phyloP scores from a whole-genome alignment of 2,888 invertebrate species.

The Drosophila merina region DNA sequence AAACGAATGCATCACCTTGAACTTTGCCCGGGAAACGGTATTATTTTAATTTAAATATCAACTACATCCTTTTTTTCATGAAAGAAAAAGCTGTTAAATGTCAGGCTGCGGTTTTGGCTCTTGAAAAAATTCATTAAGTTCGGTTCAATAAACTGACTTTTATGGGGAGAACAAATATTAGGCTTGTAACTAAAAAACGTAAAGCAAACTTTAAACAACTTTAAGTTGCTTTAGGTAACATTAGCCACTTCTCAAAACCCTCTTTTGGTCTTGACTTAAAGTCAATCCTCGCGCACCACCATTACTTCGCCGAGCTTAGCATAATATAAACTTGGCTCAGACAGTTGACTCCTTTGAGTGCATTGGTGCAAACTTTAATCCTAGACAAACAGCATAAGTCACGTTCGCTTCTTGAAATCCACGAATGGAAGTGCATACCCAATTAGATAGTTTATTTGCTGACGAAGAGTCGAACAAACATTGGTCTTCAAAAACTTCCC shows the following conservation, averaged over 20 bases:
- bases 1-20: background rate
- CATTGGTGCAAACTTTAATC: slow-evolving; percentile 26
- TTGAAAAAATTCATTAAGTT: background rate
- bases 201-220: background rate
- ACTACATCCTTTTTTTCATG: background rate
- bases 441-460: slow-evolving; percentile 15
- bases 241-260: background rate
- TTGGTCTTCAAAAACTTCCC: background rate
- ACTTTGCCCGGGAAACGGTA: background rate
- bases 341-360: slow-evolving; percentile 26
- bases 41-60: background rate
- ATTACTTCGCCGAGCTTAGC: slow-evolving; percentile 15
- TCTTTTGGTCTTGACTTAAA: background rate
- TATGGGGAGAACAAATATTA: background rate
- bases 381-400: slow-evolving; percentile 15
- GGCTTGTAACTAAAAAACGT: background rate
- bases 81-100: background rate
- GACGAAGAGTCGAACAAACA: background rate
- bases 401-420: slow-evolving; percentile 11
- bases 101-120: background rate
- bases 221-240: background rate
- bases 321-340: slow-evolving; percentile 17
- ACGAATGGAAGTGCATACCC: slow-evolving; percentile 30
- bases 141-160: background rate
- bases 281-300: background rate